Percentiles rank a stretch among this genome's conserved stretches.
phyloP scores from a whole-genome alignment of 2,113 vertebrate species.

The Lichenostomus cassidix region DNA sequence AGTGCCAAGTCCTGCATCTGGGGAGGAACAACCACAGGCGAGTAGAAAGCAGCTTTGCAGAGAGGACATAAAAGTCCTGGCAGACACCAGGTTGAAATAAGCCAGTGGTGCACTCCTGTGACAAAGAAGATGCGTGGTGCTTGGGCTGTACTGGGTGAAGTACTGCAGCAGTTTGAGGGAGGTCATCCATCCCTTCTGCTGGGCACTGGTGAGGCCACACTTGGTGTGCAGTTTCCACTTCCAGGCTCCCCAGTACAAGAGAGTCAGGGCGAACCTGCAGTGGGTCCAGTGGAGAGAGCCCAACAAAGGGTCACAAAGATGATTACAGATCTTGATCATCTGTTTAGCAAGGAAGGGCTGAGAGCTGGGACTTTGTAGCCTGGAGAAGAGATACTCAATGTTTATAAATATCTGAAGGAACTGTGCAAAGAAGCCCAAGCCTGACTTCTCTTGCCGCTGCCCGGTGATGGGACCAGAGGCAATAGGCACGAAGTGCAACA shows the following conservation, averaged over 20 bases:
- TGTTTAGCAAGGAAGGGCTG: background rate
- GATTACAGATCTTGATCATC: background rate
- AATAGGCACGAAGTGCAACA: background rate
- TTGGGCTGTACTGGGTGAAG: background rate
- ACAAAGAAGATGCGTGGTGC: background rate
- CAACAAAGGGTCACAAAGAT: background rate
- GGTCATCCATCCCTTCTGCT: background rate
- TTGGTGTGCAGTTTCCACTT: background rate
- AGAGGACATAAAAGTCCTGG: background rate
- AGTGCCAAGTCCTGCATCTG: background rate
- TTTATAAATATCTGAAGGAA: background rate
- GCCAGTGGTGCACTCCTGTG: background rate
- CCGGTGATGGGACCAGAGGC: background rate
- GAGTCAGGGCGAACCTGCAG: background rate
- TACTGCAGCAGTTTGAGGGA: background rate
- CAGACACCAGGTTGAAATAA: background rate
- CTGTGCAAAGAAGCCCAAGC: background rate
- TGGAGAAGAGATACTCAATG: background rate
- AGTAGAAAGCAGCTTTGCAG: background rate
- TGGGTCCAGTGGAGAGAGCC: background rate
- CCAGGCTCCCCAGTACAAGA: background rate
- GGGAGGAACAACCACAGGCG: background rate
- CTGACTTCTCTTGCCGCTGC: background rate
- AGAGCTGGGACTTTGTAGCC: background rate
- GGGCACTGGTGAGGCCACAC: background rate